Evolutionary conservation across 2,888 invertebrate genomes (phyloP).

Genomic region (Magallana nippona): DNA sequence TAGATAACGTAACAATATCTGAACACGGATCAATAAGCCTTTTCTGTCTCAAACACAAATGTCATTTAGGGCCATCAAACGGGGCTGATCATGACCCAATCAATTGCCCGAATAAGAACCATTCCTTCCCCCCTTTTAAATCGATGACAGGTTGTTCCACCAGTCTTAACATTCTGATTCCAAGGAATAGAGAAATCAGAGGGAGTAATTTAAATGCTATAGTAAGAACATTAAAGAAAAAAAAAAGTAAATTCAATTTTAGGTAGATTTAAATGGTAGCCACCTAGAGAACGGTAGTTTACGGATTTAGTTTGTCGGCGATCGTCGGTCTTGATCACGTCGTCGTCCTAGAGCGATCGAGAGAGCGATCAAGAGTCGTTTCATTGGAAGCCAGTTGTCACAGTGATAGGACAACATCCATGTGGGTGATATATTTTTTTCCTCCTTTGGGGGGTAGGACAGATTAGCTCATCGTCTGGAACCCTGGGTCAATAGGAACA

Average conservation of each 20-base stretch:
- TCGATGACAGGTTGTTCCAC: neutral
- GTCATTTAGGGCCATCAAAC: conserved; percentile 10
- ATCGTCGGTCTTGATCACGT: neutral
- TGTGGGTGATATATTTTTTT: neutral
- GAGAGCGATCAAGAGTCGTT: neutral
- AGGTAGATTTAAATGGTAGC: conserved; percentile 22
- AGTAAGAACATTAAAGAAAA: neutral
- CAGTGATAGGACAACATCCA: neutral
- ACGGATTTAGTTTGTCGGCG: neutral
- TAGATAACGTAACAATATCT: neutral
- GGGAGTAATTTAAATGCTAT: conserved; percentile 32
- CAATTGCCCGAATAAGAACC: neutral
- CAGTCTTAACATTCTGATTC: neutral
- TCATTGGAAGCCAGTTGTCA: neutral
- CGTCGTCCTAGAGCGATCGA: neutral
- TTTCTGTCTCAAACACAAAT: neutral
- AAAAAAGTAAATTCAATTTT: conserved; percentile 17
- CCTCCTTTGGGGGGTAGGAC: neutral
- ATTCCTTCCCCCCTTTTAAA: neutral
- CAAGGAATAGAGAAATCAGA: neutral
- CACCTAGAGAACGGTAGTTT: neutral
- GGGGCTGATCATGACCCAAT: conserved; percentile 21
- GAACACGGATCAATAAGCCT: conserved; percentile 16
- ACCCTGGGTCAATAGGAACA: neutral
- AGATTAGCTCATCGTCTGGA: neutral